Evolutionary conservation across 2,113 vertebrate genomes (phyloP), one percentile per base, ranked within the genome.

Genomic region (Zootoca vivipara): DNA sequence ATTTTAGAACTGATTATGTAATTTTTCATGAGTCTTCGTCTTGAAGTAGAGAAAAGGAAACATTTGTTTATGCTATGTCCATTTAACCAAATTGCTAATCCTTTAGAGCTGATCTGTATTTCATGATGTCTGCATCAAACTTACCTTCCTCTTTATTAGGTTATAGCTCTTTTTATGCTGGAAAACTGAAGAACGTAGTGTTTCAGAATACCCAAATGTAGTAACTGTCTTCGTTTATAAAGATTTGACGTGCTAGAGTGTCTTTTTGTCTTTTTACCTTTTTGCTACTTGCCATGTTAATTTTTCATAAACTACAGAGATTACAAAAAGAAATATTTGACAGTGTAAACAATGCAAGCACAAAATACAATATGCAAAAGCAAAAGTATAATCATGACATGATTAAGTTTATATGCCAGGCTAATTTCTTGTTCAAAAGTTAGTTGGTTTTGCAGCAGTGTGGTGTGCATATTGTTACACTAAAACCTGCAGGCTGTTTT

Each of bases 41-140:
- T 30, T 26, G 40, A 86, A 74, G 40, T 78, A 70, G 79, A 16
- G 22, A 73, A 73, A 87, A 42, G 18, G 22, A 72, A 22, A 22
- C 33, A 10, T 56, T 9, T 38, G 24, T 62, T 81, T 81, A n/a
- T 81, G 40, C 46, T 62, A 80, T 16, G 24, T 7, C 75, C 77
- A 30, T 30, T 5, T 33, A 42, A 0, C 0, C 5, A 69, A 56
- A 62, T 7, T 26, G 0, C 20, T 78, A 6, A 81, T 87, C 26
- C 5, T 67, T 30, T 28, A 89, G 78, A 87, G 18, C 82, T 93
- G 74, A 82, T 88, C 35, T 62, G 33, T 33, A 8, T 84, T 90
- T 85, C 20, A 28, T 1, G n/a, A 64, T 62, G 69, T 86, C 86
- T 82, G n/a, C 22, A 85, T 56, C 82, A 78, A 35, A 46, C 0